Evolutionary conservation across 2,888 invertebrate species (phyloP), one percentile per base, ranked within the genome.

Genomic region (Ganaspis brasiliensis): DNA sequence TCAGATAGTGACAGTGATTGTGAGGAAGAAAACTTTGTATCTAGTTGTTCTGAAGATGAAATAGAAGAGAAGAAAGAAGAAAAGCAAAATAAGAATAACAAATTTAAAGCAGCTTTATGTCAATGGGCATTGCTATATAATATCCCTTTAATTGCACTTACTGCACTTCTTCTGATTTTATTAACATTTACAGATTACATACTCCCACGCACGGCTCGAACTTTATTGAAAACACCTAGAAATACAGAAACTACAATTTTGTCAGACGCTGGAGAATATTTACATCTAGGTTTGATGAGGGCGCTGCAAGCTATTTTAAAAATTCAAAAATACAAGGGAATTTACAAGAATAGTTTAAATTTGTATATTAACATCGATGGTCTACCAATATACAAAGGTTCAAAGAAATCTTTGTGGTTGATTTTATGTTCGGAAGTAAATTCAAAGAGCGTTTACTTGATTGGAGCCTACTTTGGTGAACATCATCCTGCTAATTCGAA

Each of bases 391-490:
- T 19, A 55, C 21, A 19, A 55, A 19, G 16, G 14, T 55, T 55
- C 55, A 21, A 10, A 16, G 12, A 19, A 55, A 19, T 19, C 8
- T 55, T 55, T 55, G 21, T 55, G 21, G 55, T 21, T 55, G 3
- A 55, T 55, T 19, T 10, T 19, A 1, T 55, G 55, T 21, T 55
- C 55, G 1, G 55, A 55, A 9, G 3, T 21, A 16, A 55, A 55
- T 19, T 55, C 55, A 55, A 55, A n/a, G 19, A 55, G 19, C 19
- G 21, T 55, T 1, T 55, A 55, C 21, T 10, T 55, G 10, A 55
- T 55, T 55, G 55, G 55, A 55, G 55, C 55, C 8, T 55, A 55
- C n/a, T 55, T 8, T 55, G 55, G 21, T 19, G n/a, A 9, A n/a
- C 55, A 55, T 55, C 55, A 55, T 55, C 55, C 55, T 2, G 10